Percentiles rank a stretch among this genome's conserved stretches.
Evolutionary conservation across 2,797 vertebrate genomes (phyloP).

Genomic region (Crocidura indochinensis): DNA sequence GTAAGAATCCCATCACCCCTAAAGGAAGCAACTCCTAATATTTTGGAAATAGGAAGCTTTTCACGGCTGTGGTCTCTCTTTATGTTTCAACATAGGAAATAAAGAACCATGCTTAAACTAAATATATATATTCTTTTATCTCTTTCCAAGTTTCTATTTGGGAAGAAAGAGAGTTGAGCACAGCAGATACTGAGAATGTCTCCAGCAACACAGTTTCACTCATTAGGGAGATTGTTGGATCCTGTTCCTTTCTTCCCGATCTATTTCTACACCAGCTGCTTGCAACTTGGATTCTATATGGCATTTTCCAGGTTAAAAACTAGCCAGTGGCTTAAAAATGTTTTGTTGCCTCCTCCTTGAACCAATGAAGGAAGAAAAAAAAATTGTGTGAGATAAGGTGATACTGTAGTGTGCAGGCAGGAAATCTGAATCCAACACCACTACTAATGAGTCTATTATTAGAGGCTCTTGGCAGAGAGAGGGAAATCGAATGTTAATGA

Average conservation of each 20-base stretch:
- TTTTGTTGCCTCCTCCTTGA: slow-evolving; percentile 55
- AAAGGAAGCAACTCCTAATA: too few species aligned
- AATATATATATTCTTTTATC: too few species aligned
- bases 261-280: neutral
- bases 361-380: neutral
- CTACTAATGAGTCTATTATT: slow-evolving; percentile 75
- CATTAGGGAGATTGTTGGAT: neutral
- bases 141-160: too few species aligned
- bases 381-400: slow-evolving; percentile 19
- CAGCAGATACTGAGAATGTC: too few species aligned
- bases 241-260: too few species aligned
- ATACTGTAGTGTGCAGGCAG: slow-evolving; percentile 33
- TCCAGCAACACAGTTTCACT: neutral
- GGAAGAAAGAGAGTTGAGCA: too few species aligned
- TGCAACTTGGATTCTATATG: neutral
- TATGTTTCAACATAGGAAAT: too few species aligned
- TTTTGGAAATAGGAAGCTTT: neutral
- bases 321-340: slow-evolving; percentile 8
- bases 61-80: neutral
- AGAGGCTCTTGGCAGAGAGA: slow-evolving; percentile 63
- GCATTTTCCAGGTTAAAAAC: neutral
- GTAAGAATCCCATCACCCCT: too few species aligned
- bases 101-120: too few species aligned
- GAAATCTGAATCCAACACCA: slow-evolving; percentile 55
- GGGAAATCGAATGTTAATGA: slow-evolving; percentile 68